phyloP scores from a whole-genome alignment of 2,888 invertebrate genomes.

The Drosophila phalerata region DNA sequence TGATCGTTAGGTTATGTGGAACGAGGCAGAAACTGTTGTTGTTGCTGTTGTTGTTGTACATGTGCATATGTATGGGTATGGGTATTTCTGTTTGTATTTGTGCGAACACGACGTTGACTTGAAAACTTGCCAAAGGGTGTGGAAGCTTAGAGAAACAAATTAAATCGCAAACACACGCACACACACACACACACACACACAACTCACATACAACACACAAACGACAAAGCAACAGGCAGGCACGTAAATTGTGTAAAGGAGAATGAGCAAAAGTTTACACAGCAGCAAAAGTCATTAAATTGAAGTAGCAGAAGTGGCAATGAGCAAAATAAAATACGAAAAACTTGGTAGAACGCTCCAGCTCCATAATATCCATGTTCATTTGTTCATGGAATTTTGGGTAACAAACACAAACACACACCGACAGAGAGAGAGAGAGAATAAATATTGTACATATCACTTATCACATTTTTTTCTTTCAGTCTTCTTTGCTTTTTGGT shows the following conservation, averaged over 20 bases:
- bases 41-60: conserved; percentile 4
- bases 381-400: conserved; percentile 43
- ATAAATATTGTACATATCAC: conserved; percentile 58
- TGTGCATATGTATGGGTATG: conserved; percentile 5
- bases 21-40: conserved; percentile 11
- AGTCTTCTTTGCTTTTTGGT: conserved; percentile 50
- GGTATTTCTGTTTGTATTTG: conserved; percentile 13
- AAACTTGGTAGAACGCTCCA: conserved; percentile 48
- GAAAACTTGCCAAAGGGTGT: conserved; percentile 73
- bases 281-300: conserved; percentile 57
- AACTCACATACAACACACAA: conserved; percentile 3
- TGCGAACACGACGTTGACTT: conserved; percentile 44
- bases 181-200: not conserved
- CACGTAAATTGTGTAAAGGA: conserved; percentile 60
- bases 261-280: conserved; percentile 57
- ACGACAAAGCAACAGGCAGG: conserved; percentile 35
- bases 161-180: conserved; percentile 26
- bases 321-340: conserved; percentile 14
- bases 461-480: conserved; percentile 53
- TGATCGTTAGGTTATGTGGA: conserved; percentile 23
- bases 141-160: conserved; percentile 55
- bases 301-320: conserved; percentile 38
- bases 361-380: conserved; percentile 46
- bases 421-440: not conserved
- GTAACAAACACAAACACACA: conserved; percentile 28